A percentile compares a stretch with the other conserved stretches of the same genome.
Evolutionary conservation across 1,140 invertebrate genomes (phyloP).

Genomic region (Tachypleus tridentatus): DNA sequence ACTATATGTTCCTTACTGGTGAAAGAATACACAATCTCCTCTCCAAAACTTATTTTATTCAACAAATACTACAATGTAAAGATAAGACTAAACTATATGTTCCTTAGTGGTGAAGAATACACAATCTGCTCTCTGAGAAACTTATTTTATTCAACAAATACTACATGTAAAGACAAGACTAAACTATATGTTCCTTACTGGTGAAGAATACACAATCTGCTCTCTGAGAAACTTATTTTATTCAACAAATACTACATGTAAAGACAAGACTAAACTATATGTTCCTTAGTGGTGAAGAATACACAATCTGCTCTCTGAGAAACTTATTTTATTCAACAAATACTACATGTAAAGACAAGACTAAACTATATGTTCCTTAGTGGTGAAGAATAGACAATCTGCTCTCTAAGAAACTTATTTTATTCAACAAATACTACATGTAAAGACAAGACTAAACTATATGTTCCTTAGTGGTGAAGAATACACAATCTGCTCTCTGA

Average conservation of each 20-base stretch:
- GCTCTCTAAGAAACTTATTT: conserved; percentile 52
- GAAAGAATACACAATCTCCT: conserved; percentile 51
- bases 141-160: conserved; percentile 43
- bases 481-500: conserved; percentile 54
- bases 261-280: too few species aligned
- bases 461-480: conserved; percentile 28
- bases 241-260: too few species aligned
- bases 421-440: conserved; percentile 29
- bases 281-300: conserved; percentile 33
- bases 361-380: conserved; percentile 7
- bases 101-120: conserved; percentile 37
- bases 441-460: too few species aligned
- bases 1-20: conserved; percentile 15
- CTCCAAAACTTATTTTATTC: conserved; percentile 50
- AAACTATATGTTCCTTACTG: conserved; percentile 12
- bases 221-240: conserved; percentile 55
- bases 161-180: too few species aligned
- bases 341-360: too few species aligned
- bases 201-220: conserved; percentile 48
- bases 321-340: conserved; percentile 46
- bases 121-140: conserved; percentile 52
- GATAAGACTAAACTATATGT: too few species aligned
- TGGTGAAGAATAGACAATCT: conserved; percentile 48
- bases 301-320: conserved; percentile 52
- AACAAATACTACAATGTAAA: too few species aligned